Percentiles rank a stretch among this genome's conserved stretches.
phyloP scores from a whole-genome alignment of 2,797 vertebrate genomes.

The Sebastes vulpes region DNA sequence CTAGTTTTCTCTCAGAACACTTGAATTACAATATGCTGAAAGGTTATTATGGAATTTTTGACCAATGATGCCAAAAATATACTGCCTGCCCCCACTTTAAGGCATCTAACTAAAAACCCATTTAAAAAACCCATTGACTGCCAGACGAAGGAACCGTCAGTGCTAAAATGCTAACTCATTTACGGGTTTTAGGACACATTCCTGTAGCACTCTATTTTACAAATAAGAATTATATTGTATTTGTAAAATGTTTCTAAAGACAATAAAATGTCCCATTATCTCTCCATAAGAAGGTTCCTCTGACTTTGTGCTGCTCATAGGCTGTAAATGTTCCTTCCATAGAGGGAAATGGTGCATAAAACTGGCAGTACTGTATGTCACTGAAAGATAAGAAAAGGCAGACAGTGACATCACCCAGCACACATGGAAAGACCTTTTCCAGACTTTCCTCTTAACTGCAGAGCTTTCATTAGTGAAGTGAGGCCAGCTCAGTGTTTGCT shows the following conservation, averaged over 20 bases:
- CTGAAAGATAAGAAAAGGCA: conserved; percentile 21
- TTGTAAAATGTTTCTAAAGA: neutral
- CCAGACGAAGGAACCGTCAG: too few relatives aligned
- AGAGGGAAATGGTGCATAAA: conserved; percentile 19
- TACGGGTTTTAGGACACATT: too few relatives aligned
- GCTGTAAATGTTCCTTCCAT: conserved; percentile 1
- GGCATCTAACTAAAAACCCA: too few relatives aligned
- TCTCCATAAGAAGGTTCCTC: neutral
- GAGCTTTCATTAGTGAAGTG: neutral
- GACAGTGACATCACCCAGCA: conserved; percentile 11
- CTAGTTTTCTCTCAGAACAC: too few relatives aligned
- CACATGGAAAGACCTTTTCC: neutral
- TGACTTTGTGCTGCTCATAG: neutral
- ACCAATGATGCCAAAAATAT: too few relatives aligned
- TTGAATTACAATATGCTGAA: too few relatives aligned
- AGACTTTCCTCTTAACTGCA: neutral
- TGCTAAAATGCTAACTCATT: too few relatives aligned
- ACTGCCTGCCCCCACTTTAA: too few relatives aligned
- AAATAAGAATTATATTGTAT: neutral
- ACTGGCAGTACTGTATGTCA: neutral
- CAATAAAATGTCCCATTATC: neutral
- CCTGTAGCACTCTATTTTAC: neutral
- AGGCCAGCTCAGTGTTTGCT: neutral
- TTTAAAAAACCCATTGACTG: too few relatives aligned
- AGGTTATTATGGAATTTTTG: too few relatives aligned